Conservation (phyloP, 35 echinoderm and acorn worm species). For the Hemicentrotus pulcherrimus region DNA sequence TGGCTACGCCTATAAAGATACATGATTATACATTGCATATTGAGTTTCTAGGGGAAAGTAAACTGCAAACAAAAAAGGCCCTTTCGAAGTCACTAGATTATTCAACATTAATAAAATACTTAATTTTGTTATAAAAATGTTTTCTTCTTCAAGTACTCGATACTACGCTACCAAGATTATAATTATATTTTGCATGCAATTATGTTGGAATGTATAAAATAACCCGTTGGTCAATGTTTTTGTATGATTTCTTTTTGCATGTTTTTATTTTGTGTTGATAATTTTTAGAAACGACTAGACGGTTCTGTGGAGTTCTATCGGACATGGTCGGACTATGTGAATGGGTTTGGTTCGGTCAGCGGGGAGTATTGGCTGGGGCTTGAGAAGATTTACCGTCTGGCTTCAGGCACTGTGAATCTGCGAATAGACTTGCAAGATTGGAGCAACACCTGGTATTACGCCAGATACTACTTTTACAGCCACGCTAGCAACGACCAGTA, state of each 20-base stretch:
- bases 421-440: slow-evolving; percentile 67
- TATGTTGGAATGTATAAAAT: too few relatives aligned
- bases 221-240: too few relatives aligned
- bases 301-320: slow-evolving; percentile 62
- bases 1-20: too few relatives aligned
- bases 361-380: slow-evolving; percentile 84
- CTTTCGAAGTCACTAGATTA: too few relatives aligned
- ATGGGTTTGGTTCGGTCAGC: slow-evolving; percentile 74
- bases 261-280: background rate
- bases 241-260: background rate
- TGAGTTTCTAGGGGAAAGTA: too few relatives aligned
- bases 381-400: slow-evolving; percentile 67
- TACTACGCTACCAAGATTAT: too few relatives aligned
- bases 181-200: too few relatives aligned
- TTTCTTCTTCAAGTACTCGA: too few relatives aligned
- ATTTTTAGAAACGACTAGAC: background rate
- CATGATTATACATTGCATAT: too few relatives aligned
- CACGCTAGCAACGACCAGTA: slow-evolving; percentile 63
- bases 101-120: too few relatives aligned
- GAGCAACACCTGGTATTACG: slow-evolving; percentile 56
- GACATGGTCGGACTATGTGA: slow-evolving; percentile 77
- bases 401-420: slow-evolving; percentile 54
- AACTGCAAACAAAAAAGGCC: too few relatives aligned
- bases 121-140: too few relatives aligned
- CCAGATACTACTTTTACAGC: slow-evolving; percentile 66